phyloP scores from a whole-genome alignment of 2,888 invertebrate species.

The Aporophyla nigra region DNA sequence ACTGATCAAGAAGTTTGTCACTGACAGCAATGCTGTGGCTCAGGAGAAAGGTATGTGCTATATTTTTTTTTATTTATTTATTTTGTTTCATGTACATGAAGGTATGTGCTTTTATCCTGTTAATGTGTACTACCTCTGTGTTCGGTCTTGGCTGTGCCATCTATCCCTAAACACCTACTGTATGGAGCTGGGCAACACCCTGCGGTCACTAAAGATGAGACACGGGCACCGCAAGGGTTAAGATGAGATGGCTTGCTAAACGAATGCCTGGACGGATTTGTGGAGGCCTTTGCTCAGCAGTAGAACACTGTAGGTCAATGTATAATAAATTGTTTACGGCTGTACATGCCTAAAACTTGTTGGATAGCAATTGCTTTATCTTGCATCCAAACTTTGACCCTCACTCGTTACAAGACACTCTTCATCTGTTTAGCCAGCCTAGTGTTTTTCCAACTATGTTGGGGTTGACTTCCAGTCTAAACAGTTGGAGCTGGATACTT shows the following conservation, averaged over 20 bases:
- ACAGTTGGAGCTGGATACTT: neutral
- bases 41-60: conserved; percentile 95
- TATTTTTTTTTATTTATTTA: conserved; percentile 1
- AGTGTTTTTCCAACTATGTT: neutral
- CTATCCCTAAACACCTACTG: no score
- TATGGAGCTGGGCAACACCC: no score
- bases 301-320: no score
- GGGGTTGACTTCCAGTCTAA: neutral
- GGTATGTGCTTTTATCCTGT: neutral
- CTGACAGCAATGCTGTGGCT: conserved; percentile 98
- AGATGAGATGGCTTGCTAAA: no score
- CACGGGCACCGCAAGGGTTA: no score
- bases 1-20: conserved; percentile 98
- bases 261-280: no score
- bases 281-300: no score
- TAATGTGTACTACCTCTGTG: neutral
- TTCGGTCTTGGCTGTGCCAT: no score
- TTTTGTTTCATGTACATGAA: neutral
- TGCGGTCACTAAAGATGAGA: no score
- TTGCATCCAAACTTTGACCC: neutral
- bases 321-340: neutral
- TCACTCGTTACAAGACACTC: neutral
- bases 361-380: neutral
- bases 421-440: neutral
- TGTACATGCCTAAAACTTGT: neutral